These are phyloP conservation scores for Orthonevra nobilis DNA, from an alignment of 2,888 invertebrate genomes.

Conservation along the genomic window DNA sequence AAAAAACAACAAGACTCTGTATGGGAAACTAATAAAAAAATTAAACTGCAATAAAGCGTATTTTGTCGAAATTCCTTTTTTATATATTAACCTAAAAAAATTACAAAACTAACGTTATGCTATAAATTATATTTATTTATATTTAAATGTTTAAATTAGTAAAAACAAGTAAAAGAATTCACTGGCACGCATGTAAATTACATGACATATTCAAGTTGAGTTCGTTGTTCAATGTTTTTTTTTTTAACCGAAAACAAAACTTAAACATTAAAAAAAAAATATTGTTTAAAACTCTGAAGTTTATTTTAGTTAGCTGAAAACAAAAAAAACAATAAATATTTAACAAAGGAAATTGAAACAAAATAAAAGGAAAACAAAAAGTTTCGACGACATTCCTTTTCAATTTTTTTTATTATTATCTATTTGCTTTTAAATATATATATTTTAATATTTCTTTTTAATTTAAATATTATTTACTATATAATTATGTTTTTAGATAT, in stretches of 20 bases:
- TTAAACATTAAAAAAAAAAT: not conserved
- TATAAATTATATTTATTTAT: constrained; percentile 40
- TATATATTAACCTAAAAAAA: constrained; percentile 20
- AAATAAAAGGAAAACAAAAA: constrained; percentile 7
- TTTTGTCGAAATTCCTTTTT: constrained; percentile 12
- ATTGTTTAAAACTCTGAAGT: constrained; percentile 7
- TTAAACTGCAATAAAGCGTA: not conserved
- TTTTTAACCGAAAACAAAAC: not conserved
- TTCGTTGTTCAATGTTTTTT: constrained; percentile 3
- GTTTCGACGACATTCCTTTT: constrained; percentile 53
- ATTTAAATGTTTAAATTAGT: constrained; percentile 12
- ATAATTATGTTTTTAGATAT: constrained; percentile 17
- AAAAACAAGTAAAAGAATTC: not conserved
- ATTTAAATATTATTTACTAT: constrained; percentile 6
- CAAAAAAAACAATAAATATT: no score
- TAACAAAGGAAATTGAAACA: no score
- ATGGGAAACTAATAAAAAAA: constrained; percentile 6
- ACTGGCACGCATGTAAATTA: not conserved
- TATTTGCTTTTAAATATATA: not conserved
- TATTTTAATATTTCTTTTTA: not conserved
- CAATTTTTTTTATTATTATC: constrained; percentile 15
- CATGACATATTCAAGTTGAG: constrained; percentile 10
- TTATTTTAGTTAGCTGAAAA: constrained; percentile 34
- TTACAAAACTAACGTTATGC: constrained; percentile 13
- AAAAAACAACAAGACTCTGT: constrained; percentile 33